phyloP scores from a whole-genome alignment of 2,888 invertebrate species.

The Drosophila rellima region DNA sequence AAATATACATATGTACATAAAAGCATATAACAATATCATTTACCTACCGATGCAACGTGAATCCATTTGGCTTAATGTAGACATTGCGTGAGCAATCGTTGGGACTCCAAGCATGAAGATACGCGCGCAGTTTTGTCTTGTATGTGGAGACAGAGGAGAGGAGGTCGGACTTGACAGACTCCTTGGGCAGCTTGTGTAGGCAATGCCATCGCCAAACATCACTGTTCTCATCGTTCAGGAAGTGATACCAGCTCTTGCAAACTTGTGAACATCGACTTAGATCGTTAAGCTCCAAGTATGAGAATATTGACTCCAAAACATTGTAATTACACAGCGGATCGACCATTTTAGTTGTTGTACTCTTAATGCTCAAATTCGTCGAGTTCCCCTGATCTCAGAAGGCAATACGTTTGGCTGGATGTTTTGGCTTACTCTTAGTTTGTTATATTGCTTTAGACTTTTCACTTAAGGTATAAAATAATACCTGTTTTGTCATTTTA shows the following conservation, averaged over 20 bases:
- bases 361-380: slow-evolving; percentile 31
- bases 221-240: slow-evolving; percentile 96
- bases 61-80: slow-evolving; percentile 98
- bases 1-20: neutral
- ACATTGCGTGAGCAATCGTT: slow-evolving; percentile 98
- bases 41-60: slow-evolving; percentile 94
- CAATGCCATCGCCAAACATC: slow-evolving; percentile 98
- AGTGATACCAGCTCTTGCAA: slow-evolving; percentile 96
- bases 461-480: slow-evolving; percentile 37
- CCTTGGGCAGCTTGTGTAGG: slow-evolving; percentile 92
- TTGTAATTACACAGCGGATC: slow-evolving; percentile 90
- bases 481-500: slow-evolving; percentile 46
- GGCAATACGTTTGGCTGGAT: slow-evolving; percentile 5
- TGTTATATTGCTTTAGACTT: slow-evolving; percentile 23
- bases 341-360: slow-evolving; percentile 86
- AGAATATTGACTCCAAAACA: slow-evolving; percentile 95
- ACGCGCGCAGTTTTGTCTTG: slow-evolving; percentile 97
- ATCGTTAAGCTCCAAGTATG: slow-evolving; percentile 94
- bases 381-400: slow-evolving; percentile 19
- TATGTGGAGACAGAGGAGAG: slow-evolving; percentile 95
- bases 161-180: slow-evolving; percentile 94
- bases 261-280: slow-evolving; percentile 95
- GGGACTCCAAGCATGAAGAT: slow-evolving; percentile 98
- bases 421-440: slow-evolving; percentile 3
- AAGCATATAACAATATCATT: slow-evolving; percentile 2